Conservation (phyloP, 2,797 vertebrate genomes). For the Gastrophryne carolinensis region DNA sequence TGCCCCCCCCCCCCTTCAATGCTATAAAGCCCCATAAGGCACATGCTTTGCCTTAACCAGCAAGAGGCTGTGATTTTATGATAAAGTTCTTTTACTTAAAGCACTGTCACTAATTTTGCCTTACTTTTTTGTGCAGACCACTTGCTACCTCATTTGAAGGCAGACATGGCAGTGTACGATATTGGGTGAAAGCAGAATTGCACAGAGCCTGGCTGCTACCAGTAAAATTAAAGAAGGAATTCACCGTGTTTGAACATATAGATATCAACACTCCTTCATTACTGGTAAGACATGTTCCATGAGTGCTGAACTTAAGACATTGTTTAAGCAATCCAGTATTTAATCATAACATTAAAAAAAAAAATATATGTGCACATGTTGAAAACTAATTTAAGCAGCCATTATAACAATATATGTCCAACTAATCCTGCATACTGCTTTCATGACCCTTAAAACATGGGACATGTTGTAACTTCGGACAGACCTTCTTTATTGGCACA, state of each 20-base stretch:
- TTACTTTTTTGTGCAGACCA: conserved; percentile 83
- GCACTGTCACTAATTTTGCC: conserved; percentile 63
- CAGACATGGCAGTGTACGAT: conserved; percentile 95
- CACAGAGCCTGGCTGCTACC: conserved; percentile 95
- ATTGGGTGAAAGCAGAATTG: conserved; percentile 96
- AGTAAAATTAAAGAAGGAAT: conserved; percentile 97
- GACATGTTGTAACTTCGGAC: conserved; percentile 2
- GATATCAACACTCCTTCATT: conserved; percentile 97
- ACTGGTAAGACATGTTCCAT: conserved; percentile 80
- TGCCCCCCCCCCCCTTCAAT: background rate
- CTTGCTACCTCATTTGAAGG: conserved; percentile 98
- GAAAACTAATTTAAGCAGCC: background rate
- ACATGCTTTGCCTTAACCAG: background rate
- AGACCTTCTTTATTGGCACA: no score
- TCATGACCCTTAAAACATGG: background rate
- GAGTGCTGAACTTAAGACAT: background rate
- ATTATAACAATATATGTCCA: background rate
- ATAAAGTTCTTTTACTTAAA: background rate
- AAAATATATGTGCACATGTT: background rate
- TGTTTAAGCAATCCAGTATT: no score
- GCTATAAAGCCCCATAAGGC: background rate
- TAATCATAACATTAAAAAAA: background rate
- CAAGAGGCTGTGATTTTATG: background rate
- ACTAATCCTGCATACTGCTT: background rate
- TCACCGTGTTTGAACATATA: conserved; percentile 98